phyloP scores from a whole-genome alignment of 2,888 invertebrate species.

The Diplazon laetatorius region DNA sequence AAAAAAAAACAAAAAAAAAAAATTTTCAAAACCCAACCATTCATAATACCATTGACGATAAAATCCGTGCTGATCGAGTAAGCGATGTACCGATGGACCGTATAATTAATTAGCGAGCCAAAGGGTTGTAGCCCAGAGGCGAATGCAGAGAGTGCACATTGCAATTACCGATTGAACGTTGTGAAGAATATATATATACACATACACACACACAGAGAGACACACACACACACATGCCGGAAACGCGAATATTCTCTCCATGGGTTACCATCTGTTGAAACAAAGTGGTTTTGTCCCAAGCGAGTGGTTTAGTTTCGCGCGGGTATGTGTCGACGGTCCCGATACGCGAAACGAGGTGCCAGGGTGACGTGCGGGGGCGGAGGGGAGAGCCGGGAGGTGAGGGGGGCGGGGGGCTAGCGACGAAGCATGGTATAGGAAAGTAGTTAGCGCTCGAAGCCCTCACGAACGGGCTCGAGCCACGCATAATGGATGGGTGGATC shows the following conservation, averaged over 20 bases:
- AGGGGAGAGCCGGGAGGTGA: neutral
- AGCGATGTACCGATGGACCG: conserved; percentile 4
- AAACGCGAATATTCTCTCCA: conserved; percentile 3
- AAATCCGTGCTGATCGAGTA: neutral
- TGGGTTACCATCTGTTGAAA: conserved; percentile 1
- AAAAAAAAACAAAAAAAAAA: neutral
- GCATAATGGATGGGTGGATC: conserved; percentile 57
- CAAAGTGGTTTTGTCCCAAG: conserved; percentile 37
- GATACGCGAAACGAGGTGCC: conserved; percentile 45
- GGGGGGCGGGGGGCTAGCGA: neutral
- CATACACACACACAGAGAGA: neutral
- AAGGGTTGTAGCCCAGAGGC: conserved; percentile 14
- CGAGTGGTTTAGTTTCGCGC: conserved; percentile 18
- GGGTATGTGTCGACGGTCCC: neutral
- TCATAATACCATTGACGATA: conserved; percentile 1
- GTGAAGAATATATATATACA: too few species aligned
- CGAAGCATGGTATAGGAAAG: conserved; percentile 39
- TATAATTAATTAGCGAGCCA: conserved; percentile 12
- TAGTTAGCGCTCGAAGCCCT: conserved; percentile 50
- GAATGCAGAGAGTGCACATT: conserved; percentile 10
- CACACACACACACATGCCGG: neutral
- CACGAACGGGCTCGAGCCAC: conserved; percentile 40
- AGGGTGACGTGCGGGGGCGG: neutral
- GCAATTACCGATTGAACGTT: conserved; percentile 22
- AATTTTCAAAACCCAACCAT: too few species aligned